phyloP scores from a whole-genome alignment of 2,797 vertebrate species.

The Apogon talboti region DNA sequence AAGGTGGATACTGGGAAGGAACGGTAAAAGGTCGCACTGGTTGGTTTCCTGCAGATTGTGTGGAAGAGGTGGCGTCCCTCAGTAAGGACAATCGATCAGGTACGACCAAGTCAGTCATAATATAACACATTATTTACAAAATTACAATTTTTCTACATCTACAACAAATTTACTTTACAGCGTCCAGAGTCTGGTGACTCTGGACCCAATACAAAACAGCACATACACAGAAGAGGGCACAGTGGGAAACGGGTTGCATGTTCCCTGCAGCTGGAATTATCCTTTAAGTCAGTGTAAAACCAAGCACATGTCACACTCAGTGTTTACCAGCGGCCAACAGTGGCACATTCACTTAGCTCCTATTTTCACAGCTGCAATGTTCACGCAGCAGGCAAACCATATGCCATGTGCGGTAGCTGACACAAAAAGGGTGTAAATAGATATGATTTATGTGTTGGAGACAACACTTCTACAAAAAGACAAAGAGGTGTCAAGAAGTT shows the following conservation, averaged over 20 bases:
- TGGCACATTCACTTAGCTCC: constrained; percentile 14
- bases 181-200: constrained; percentile 2
- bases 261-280: constrained; percentile 46
- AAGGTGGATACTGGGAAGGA: constrained; percentile 96
- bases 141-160: too few relatives aligned
- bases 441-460: constrained; percentile 23
- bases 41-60: constrained; percentile 94
- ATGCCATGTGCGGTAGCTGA: constrained; percentile 15
- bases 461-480: constrained; percentile 40
- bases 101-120: constrained; percentile 15
- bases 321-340: constrained; percentile 36
- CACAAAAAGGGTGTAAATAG: constrained; percentile 37
- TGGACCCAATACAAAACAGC: not conserved
- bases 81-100: constrained; percentile 84
- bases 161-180: not conserved
- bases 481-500: constrained; percentile 46
- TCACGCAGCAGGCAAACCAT: constrained; percentile 36
- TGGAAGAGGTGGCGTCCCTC: constrained; percentile 89
- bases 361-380: constrained; percentile 44
- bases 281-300: constrained; percentile 53
- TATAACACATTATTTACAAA: not conserved
- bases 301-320: constrained; percentile 40
- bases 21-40: constrained; percentile 91
- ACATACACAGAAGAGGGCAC: constrained; percentile 4
- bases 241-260: constrained; percentile 39